Conservation (phyloP, 2,888 invertebrate species). For the Drosophila affinis region DNA sequence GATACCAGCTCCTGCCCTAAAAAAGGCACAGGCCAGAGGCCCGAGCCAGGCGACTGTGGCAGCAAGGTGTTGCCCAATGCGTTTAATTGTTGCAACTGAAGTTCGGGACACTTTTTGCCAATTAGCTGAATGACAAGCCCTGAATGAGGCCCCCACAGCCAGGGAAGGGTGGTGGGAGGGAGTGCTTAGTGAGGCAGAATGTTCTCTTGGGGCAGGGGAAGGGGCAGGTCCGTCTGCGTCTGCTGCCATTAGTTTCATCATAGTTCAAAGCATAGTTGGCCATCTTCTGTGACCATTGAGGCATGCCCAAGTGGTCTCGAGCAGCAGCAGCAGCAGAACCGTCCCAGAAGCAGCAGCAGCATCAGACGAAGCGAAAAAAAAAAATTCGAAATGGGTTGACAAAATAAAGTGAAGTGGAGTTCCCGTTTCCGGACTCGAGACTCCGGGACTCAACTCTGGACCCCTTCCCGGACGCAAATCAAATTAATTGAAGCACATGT, state of each 20-base stretch:
- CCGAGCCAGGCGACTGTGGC: slow-evolving; percentile 6
- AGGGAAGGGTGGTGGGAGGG: neutral
- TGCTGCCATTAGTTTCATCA: slow-evolving; percentile 68
- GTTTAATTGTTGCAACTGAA: slow-evolving; percentile 67
- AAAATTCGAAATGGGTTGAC: slow-evolving; percentile 73
- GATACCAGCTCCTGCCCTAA: neutral
- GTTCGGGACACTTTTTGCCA: slow-evolving; percentile 54
- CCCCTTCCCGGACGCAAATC: slow-evolving; percentile 65
- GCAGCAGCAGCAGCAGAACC: slow-evolving; percentile 10
- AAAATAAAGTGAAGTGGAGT: slow-evolving; percentile 67
- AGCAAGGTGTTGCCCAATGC: slow-evolving; percentile 73
- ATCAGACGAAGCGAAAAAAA: slow-evolving; percentile 72
- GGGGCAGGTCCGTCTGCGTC: slow-evolving; percentile 14
- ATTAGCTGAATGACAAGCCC: slow-evolving; percentile 48
- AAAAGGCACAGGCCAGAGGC: slow-evolving; percentile 3
- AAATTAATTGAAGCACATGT: slow-evolving; percentile 75
- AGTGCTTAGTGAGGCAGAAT: slow-evolving; percentile 1
- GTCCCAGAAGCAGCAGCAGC: neutral
- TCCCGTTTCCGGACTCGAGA: slow-evolving; percentile 52
- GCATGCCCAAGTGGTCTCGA: slow-evolving; percentile 64
- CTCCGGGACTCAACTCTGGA: neutral
- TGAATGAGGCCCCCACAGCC: neutral
- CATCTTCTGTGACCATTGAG: slow-evolving; percentile 61
- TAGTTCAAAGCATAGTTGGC: slow-evolving; percentile 76
- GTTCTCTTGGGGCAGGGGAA: neutral